Base-by-base conservation (phyloP, 2,888 invertebrate species). In the Trissonchulus latispiculum region DNA sequence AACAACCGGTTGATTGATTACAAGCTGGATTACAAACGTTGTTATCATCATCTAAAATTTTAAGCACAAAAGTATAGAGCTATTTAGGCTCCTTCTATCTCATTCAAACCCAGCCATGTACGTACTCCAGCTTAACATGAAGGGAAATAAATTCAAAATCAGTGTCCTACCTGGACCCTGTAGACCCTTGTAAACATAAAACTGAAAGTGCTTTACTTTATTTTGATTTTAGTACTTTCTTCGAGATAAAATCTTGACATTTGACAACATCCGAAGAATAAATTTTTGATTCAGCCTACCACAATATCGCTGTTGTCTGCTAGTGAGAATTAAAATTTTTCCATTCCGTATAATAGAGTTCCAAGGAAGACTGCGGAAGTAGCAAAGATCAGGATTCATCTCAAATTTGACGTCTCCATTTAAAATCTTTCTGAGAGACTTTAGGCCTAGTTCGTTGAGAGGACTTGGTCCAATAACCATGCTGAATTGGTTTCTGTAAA, bases 311-410 rank as follows among this genome's bases (percentile, higher is more conserved):
- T 48, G 48, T 48, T 23, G 48, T 15, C 23, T 48, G 8, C 48
- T 8, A 23, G 8, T 48, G 48, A 8, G 8, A 23, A 48, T 48
- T 48, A 23, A 48, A 8, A 48, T 8, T 23, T 48, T 23, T 23
- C 48, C 48, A 48, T 8, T 23, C 8, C 48, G 48, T 8, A 48
- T 48, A 15, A 48, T 48, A 8, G 8, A 23, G 23, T 48, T 23
- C 95, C 95, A 97, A 84, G 95, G 91, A 78, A 97, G 89, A 1
- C 93, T 92, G 81, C 92, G 88, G 33, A 90, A 89, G 85, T 91
- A 95, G 85, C 97, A 97, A 64, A 97, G 87, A 67, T 88, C 87
- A 36, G 90, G 90, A 86, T 97, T 97, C 83, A 90, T 90, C 82
- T 92, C 91, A 78, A 97, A 90, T 36, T 91, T 88, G 3, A 96